Percentiles rank a stretch among this genome's conserved stretches.
Evolutionary conservation across 2,797 vertebrate species (phyloP).

Genomic region (Knipowitschia caucasica): DNA sequence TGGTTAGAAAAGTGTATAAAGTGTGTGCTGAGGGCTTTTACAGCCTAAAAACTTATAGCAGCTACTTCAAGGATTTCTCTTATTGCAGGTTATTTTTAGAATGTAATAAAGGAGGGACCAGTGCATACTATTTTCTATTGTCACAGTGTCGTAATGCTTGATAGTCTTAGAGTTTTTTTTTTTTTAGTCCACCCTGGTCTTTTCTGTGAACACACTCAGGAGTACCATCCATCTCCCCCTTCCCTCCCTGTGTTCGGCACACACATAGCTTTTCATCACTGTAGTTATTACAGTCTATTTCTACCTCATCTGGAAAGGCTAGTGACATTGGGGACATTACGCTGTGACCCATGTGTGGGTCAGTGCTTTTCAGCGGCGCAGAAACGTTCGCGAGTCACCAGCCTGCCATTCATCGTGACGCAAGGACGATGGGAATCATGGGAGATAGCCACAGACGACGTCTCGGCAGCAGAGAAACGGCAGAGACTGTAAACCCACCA

Average conservation of each 20-base stretch:
- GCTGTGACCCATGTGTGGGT: conserved; percentile 19
- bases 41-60: too few species aligned
- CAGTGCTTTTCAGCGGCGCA: conserved; percentile 21
- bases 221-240: neutral
- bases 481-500: neutral
- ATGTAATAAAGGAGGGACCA: too few species aligned
- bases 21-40: too few species aligned
- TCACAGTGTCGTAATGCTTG: too few species aligned
- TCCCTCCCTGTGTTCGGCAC: conserved; percentile 18
- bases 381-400: conserved; percentile 29
- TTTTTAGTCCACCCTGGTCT: neutral
- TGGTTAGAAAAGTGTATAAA: too few species aligned
- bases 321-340: conserved; percentile 13
- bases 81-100: too few species aligned
- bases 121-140: too few species aligned
- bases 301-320: conserved; percentile 12
- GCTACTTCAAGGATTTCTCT: too few species aligned
- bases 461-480: neutral
- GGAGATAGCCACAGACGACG: conserved; percentile 12
- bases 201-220: neutral
- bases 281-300: conserved; percentile 28
- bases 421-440: conserved; percentile 42
- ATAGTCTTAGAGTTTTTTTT: neutral
- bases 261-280: conserved; percentile 23
- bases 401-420: conserved; percentile 25